Conservation (phyloP, 2,797 vertebrate species). For the Lates japonicus region DNA sequence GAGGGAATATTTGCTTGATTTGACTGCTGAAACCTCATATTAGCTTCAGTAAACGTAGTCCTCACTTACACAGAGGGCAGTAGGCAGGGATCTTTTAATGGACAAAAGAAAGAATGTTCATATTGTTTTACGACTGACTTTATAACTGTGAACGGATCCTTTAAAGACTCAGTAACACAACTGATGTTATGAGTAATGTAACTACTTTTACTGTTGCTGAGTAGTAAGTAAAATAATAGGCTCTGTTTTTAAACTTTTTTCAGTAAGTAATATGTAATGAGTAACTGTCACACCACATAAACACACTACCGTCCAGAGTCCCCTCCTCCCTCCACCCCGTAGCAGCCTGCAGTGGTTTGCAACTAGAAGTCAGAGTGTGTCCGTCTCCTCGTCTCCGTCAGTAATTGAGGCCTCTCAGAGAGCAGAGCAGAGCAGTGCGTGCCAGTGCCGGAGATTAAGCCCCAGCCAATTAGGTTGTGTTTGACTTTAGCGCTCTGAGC, state of each 20-base stretch:
- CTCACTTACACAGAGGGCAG: too few relatives aligned
- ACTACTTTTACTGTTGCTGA: neutral
- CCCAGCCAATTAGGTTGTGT: slow-evolving; percentile 74
- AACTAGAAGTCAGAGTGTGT: slow-evolving; percentile 56
- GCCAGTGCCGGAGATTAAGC: slow-evolving; percentile 67
- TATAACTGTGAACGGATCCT: neutral
- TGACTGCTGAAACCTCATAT: neutral
- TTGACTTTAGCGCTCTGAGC: slow-evolving; percentile 74
- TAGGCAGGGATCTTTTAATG: too few relatives aligned
- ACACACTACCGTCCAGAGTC: neutral
- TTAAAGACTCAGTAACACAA: neutral
- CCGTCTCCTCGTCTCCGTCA: slow-evolving; percentile 57
- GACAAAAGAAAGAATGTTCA: too few relatives aligned
- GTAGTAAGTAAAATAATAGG: neutral
- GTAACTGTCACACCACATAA: neutral
- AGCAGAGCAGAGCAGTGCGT: slow-evolving; percentile 38
- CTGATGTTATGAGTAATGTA: neutral
- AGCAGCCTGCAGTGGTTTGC: slow-evolving; percentile 35
- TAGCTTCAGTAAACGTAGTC: too few relatives aligned
- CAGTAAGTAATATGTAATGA: neutral
- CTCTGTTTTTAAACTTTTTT: neutral
- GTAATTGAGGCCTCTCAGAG: slow-evolving; percentile 60
- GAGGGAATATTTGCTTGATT: neutral
- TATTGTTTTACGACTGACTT: too few relatives aligned
- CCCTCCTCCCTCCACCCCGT: neutral